A percentile compares a stretch with the other conserved stretches of the same genome.
Evolutionary conservation across 1,140 invertebrate species (phyloP).

Genomic region (Plectrocnemia conspersa): DNA sequence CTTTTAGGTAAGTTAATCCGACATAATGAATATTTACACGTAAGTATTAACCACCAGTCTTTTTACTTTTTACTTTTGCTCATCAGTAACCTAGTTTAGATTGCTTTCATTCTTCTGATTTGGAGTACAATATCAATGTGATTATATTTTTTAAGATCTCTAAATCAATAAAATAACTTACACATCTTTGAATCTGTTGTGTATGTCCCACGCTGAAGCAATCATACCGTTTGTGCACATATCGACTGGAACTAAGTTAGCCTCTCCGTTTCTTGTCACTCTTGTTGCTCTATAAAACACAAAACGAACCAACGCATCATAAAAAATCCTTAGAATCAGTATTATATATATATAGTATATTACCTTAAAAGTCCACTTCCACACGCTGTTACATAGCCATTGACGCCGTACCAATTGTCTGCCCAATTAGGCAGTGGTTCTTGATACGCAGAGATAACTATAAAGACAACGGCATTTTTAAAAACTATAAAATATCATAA

Average conservation of each 20-base stretch:
- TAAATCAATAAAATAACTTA: too few species aligned
- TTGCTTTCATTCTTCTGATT: too few species aligned
- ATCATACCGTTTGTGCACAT: conserved; percentile 69
- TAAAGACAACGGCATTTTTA: too few species aligned
- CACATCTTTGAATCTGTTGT: conserved; percentile 20
- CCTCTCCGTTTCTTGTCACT: conserved; percentile 52
- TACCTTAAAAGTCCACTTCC: conserved; percentile 29
- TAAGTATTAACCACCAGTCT: too few species aligned
- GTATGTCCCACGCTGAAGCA: conserved; percentile 61
- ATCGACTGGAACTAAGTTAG: conserved; percentile 75
- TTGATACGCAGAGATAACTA: conserved; percentile 62
- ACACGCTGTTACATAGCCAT: conserved; percentile 46
- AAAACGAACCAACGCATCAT: conserved; percentile 63
- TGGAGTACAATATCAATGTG: too few species aligned
- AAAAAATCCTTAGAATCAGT: conserved; percentile 45
- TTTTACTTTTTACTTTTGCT: too few species aligned
- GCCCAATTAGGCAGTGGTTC: conserved; percentile 71
- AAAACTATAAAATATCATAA: neutral
- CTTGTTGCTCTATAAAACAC: conserved; percentile 58
- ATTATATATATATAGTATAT: conserved; percentile 6
- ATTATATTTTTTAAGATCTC: too few species aligned
- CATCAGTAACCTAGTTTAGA: too few species aligned
- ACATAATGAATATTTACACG: too few species aligned
- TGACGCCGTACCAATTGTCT: conserved; percentile 85
- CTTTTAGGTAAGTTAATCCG: too few species aligned